Base-by-base conservation (phyloP, 2,888 invertebrate genomes). In the Heliconius ethilla region DNA sequence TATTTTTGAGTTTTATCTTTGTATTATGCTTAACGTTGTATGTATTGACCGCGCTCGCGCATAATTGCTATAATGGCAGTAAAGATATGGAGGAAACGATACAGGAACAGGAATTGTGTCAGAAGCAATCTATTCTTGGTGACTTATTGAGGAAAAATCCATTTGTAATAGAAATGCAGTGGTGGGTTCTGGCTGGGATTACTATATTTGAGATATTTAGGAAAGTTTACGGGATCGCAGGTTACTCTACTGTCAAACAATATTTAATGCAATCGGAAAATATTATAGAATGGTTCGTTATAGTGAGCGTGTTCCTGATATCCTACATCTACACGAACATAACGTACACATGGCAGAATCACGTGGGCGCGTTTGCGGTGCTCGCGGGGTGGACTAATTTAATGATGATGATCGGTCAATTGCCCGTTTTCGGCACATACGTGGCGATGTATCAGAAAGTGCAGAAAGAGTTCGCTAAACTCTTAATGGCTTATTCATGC, bases 391-490 rank as follows among this genome's bases (percentile, higher is more conserved):
- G 98, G 98, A 97, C 97, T 9, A 97, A 98, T 89, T 93, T 98
- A n/a, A 97, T 98, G 97, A 93, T 97, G 88, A 97, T 98, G 97
- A 97, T 98, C 78, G 98, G 98, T 0, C 97, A 98, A 85, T 92
- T 98, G 63, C 98, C 98, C 0, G 96, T 97, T 74, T 97, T 98
- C 86, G 98, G 98, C 27, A 97, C 98, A 0, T 98, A 98, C 86
- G 98, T 98, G 6, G 98, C 98, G 0, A 98, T 98, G 98, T 98
- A 97, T 84, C 97, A 97, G 2, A 96, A 97, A 89, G 97, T 98
- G 1, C 97, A 97, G 87, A 97, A 97, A 70, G 98, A 98, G 92
- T 98, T 98, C 83, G 97, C 97, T 11, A 97, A 98, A 87, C 92
- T 98, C n/a, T 95, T 98, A 74, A 95, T 97, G 91, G 98, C 98